Evolutionary conservation across 2,797 vertebrate species (phyloP), one percentile per base, ranked within the genome.

Genomic region (Babyrousa celebensis): DNA sequence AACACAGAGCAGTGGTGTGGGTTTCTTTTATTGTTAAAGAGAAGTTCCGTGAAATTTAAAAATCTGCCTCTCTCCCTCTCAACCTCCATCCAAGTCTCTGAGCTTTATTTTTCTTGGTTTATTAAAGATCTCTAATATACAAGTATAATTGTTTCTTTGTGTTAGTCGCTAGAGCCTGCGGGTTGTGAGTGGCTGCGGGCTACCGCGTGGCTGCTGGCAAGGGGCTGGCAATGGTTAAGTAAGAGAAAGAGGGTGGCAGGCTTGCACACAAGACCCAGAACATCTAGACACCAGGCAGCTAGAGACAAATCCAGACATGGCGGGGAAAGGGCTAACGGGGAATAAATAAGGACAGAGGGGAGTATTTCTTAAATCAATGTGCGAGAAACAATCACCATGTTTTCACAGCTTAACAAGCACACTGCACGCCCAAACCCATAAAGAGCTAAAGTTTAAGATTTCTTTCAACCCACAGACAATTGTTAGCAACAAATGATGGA

Each of bases 51-150:
- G 80, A 85, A 93, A 29, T 74, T 85, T 29, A 77, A 97, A 95
- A 92, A 43, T 72, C n/a, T 36, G 79, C 63, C n/a, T 74, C 18
- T 94, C 62, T 95, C 16, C 12, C 27, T 8, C 21, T 71, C 12
- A 2, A 65, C 29, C 17, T 88, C 95, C 48, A 84, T 56, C 25
- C 74, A 90, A 60, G 52, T 65, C 60, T 96, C 70, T 88, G 54
- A 86, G 29, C 63, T 94, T 80, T 70, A 16, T 58, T 95, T 88
- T 65, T n/a, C 65, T 83, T 85, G 95, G 60, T 89, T 93, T 86
- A 77, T 67, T 91, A 56, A 52, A 36, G 54, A 89, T 68, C 27
- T 71, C 54, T 84, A 65, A 18, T 1, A 1, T 27, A 60, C 75
- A 91, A 62, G 25, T 27, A 29, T 54, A 90, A 56, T 68, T 56